phyloP scores from a whole-genome alignment of 2,797 vertebrate species.

The Forpus xanthops region DNA sequence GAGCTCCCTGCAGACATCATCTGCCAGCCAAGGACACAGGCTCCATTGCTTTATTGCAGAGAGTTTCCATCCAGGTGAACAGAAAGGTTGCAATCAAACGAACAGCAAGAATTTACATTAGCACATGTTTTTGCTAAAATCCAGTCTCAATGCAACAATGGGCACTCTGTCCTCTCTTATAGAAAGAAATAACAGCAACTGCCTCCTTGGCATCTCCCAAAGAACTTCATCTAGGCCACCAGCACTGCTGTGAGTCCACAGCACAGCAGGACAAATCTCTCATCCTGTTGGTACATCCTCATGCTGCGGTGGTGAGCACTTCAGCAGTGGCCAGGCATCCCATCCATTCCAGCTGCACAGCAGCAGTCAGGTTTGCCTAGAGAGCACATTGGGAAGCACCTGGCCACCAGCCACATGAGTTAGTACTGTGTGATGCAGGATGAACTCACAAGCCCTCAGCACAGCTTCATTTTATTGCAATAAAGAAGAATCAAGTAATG shows the following conservation, averaged over 20 bases:
- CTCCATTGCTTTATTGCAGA: not conserved
- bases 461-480: constrained; percentile 2
- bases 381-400: rapidly evolving
- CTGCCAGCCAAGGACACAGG: not conserved
- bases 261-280: not conserved
- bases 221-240: not conserved
- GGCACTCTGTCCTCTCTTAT: rapidly evolving
- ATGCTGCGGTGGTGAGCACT: rapidly evolving
- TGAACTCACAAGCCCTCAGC: not conserved
- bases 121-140: not conserved
- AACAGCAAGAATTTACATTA: not conserved
- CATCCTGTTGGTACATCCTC: not conserved
- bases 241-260: too few species aligned
- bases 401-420: not conserved
- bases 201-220: not conserved
- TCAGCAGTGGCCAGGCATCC: not conserved
- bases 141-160: rapidly evolving
- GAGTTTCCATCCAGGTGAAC: not conserved
- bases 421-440: not conserved
- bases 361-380: not conserved
- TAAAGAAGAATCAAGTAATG: constrained; percentile 11
- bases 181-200: not conserved
- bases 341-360: not conserved
- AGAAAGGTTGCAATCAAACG: not conserved
- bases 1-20: not conserved